Percentiles rank a stretch among this genome's conserved stretches.
These are phyloP conservation scores for Albula glossodonta DNA, from an alignment of 2,113 vertebrate genomes.

Conservation along the genomic window DNA sequence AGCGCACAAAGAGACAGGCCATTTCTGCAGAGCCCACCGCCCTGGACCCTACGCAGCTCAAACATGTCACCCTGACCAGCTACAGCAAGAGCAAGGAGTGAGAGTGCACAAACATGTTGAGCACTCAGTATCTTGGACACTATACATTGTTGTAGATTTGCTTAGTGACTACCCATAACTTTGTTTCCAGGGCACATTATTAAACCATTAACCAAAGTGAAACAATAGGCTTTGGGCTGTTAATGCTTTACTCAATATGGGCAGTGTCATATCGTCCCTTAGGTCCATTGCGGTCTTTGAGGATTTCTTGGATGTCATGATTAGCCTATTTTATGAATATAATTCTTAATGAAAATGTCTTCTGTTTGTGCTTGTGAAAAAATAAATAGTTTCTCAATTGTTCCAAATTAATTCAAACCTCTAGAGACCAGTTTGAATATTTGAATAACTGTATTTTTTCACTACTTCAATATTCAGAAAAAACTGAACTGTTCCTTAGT, in stretches of 20 bases:
- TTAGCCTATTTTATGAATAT: not conserved
- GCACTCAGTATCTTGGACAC: not conserved
- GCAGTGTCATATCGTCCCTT: not conserved
- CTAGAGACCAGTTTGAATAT: not conserved
- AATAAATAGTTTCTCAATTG: not conserved
- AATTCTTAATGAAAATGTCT: not conserved
- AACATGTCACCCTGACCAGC: conserved; percentile 52
- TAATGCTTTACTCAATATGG: not conserved
- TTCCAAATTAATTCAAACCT: not conserved
- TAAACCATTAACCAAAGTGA: not conserved
- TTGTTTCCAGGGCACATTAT: not conserved
- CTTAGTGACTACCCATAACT: not conserved
- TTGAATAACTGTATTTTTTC: conserved; percentile 4
- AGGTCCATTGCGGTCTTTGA: not conserved
- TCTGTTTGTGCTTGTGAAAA: not conserved
- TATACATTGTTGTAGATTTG: not conserved
- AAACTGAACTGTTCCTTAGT: not conserved
- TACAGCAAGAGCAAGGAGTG: conserved; percentile 69
- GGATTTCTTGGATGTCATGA: not conserved
- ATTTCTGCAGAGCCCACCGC: conserved; percentile 63
- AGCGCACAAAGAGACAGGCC: conserved; percentile 57
- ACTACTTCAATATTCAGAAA: not conserved
- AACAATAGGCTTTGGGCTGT: not conserved
- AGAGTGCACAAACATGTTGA: conserved; percentile 40
- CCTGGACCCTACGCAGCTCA: conserved; percentile 52